phyloP scores from a whole-genome alignment of 2,888 invertebrate species.

The Tetropium fuscum region DNA sequence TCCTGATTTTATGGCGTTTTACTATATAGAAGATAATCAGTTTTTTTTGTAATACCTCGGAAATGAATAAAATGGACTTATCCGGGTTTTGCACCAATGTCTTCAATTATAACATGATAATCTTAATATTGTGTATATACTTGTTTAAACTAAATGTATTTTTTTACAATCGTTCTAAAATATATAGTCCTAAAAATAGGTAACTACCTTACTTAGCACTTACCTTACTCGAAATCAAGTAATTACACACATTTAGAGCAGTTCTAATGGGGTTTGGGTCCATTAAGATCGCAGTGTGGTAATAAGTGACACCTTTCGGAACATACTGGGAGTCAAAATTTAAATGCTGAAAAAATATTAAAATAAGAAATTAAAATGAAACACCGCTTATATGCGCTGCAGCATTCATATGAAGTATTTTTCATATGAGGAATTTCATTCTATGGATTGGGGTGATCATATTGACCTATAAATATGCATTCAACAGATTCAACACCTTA shows the following conservation, averaged over 20 bases:
- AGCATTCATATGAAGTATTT: too few species aligned
- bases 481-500: too few species aligned
- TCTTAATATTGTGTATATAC: too few species aligned
- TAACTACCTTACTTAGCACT: too few species aligned
- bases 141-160: too few species aligned
- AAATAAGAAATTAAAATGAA: background rate
- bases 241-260: slow-evolving; percentile 92
- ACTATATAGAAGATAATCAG: background rate
- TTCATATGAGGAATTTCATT: too few species aligned
- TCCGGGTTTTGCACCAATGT: background rate
- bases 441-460: too few species aligned
- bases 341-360: slow-evolving; percentile 72
- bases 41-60: background rate
- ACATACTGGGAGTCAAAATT: slow-evolving; percentile 88
- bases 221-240: slow-evolving; percentile 86
- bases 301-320: slow-evolving; percentile 86
- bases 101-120: too few species aligned
- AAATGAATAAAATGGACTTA: background rate
- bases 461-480: too few species aligned
- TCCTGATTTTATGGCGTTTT: background rate
- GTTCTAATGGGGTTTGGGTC: slow-evolving; percentile 96
- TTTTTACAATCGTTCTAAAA: too few species aligned
- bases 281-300: slow-evolving; percentile 91
- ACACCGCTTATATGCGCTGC: background rate
- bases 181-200: too few species aligned